A percentile compares a stretch with the other conserved stretches of the same genome.
Conservation (phyloP, 2,888 invertebrate species). For the Athalia rosae region DNA sequence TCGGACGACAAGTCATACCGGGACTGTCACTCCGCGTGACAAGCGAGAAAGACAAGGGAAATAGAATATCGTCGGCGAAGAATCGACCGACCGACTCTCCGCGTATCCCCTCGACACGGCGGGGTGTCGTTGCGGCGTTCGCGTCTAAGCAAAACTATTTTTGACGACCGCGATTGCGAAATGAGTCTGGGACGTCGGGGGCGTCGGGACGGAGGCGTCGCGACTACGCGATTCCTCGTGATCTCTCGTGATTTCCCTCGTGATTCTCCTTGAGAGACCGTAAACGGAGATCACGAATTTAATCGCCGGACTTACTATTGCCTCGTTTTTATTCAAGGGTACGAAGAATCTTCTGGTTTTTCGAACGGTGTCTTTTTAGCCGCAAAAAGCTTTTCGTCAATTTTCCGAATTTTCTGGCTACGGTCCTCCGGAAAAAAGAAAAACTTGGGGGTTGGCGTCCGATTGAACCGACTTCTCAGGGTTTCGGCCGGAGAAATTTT, state of each 20-base stretch:
- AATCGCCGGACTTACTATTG: neutral
- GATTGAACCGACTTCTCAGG: neutral
- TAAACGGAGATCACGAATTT: slow-evolving; percentile 14
- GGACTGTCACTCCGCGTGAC: slow-evolving; percentile 15
- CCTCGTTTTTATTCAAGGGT: no score
- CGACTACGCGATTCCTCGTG: slow-evolving; percentile 38
- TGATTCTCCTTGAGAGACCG: slow-evolving; percentile 1
- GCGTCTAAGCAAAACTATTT: slow-evolving; percentile 39
- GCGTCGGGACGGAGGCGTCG: slow-evolving; percentile 40
- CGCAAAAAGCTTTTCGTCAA: no score
- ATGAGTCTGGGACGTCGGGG: slow-evolving; percentile 41
- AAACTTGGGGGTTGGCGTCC: neutral
- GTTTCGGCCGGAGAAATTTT: neutral
- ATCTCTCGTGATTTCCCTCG: slow-evolving; percentile 32
- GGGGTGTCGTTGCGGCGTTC: slow-evolving; percentile 1
- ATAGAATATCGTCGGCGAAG: slow-evolving; percentile 6
- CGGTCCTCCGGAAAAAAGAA: neutral
- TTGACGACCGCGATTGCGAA: slow-evolving; percentile 44
- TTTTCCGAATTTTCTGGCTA: no score
- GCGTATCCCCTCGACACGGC: slow-evolving; percentile 21
- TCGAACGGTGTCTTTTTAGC: no score
- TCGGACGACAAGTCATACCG: neutral
- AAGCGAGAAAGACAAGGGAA: slow-evolving; percentile 14
- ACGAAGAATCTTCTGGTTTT: no score
- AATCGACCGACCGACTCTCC: slow-evolving; percentile 7